Percentiles rank a stretch among this genome's conserved stretches.
These are phyloP conservation scores for Megaceryle torquata DNA, from an alignment of 2,113 vertebrate species.

Conservation along the genomic window DNA sequence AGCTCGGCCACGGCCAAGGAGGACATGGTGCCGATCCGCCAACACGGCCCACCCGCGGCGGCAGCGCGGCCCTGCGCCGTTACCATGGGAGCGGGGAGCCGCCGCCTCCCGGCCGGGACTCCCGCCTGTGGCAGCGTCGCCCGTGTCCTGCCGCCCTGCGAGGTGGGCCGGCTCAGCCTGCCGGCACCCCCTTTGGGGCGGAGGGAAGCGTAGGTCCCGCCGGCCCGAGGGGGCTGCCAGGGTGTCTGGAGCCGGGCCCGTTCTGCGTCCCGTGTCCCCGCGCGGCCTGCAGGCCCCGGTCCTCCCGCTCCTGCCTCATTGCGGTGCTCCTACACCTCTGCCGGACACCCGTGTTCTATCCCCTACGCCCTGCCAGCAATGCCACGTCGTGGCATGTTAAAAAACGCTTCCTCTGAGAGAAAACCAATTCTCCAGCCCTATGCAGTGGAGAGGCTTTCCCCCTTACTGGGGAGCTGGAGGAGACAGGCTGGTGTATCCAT, in stretches of 20 bases:
- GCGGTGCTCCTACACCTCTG: accelerated
- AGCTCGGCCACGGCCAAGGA: neutral
- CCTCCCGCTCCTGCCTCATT: accelerated
- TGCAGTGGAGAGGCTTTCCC: neutral
- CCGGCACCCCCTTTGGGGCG: too few species aligned
- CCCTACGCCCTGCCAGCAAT: accelerated
- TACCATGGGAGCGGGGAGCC: conserved; percentile 50
- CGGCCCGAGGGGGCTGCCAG: too few species aligned
- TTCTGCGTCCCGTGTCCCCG: too few species aligned
- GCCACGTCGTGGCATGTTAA: accelerated
- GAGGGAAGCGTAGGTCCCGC: too few species aligned
- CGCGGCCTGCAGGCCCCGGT: neutral
- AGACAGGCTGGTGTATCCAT: accelerated
- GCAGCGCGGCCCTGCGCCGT: conserved; percentile 34
- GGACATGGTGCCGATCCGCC: neutral
- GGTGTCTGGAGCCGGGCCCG: neutral
- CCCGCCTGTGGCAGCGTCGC: neutral
- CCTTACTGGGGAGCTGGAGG: neutral
- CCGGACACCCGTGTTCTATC: accelerated
- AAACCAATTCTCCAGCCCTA: accelerated
- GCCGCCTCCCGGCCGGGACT: neutral
- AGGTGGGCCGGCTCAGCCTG: too few species aligned
- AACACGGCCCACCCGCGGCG: neutral
- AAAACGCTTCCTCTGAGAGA: neutral
- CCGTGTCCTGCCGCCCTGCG: accelerated